phyloP scores from a whole-genome alignment of 2,113 vertebrate genomes.

The Rafetus swinhoei region DNA sequence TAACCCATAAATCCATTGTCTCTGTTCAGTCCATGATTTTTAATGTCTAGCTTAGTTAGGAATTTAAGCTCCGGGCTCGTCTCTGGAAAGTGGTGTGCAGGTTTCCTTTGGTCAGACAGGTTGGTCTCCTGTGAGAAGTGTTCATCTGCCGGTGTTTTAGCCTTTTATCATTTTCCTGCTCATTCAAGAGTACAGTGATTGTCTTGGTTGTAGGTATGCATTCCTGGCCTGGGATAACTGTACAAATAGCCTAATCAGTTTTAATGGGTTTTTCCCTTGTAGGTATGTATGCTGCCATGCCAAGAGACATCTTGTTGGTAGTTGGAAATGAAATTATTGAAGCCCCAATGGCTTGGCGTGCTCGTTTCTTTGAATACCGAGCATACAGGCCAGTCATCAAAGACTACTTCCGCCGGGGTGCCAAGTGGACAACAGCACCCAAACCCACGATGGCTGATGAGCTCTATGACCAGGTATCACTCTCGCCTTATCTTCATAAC shows the following conservation, averaged over 20 bases:
- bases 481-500: not conserved
- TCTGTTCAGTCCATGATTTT: not conserved
- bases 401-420: conserved; percentile 94
- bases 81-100: not conserved
- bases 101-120: not conserved
- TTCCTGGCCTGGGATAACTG: not conserved
- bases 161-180: not conserved
- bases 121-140: not conserved
- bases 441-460: conserved; percentile 96
- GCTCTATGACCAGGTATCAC: conserved; percentile 92
- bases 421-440: conserved; percentile 98
- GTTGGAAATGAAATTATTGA: conserved; percentile 98
- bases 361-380: conserved; percentile 98
- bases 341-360: conserved; percentile 98
- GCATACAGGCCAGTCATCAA: conserved; percentile 95
- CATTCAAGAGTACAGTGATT: not conserved
- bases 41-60: not conserved
- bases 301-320: conserved; percentile 95
- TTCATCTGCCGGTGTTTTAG: not conserved
- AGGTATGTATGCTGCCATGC: conserved; percentile 99
- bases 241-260: not conserved
- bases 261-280: not conserved
- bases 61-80: not conserved
- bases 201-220: not conserved
- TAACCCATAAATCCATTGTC: not conserved